These are phyloP conservation scores for Taurulus bubalis DNA, from an alignment of 2,113 vertebrate species.

Conservation along the genomic window DNA sequence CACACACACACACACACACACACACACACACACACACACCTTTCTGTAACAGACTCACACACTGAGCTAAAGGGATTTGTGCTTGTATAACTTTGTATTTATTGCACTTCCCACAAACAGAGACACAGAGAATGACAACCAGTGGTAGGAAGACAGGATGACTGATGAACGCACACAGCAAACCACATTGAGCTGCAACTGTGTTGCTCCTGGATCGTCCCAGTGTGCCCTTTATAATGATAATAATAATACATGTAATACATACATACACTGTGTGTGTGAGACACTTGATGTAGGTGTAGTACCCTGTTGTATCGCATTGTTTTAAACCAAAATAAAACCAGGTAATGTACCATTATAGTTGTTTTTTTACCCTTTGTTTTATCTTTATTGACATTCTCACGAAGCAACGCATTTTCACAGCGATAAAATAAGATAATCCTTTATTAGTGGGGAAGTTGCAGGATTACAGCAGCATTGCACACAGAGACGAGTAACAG, in stretches of 20 bases:
- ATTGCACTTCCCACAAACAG: not conserved
- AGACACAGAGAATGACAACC: not conserved
- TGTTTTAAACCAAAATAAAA: not conserved
- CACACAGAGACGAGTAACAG: too few species aligned
- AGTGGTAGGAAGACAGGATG: not conserved
- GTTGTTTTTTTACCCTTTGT: not conserved
- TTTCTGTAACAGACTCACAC: constrained; percentile 6
- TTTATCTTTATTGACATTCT: not conserved
- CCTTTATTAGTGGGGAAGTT: too few species aligned
- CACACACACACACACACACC: not conserved
- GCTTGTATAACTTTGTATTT: not conserved
- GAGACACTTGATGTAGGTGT: not conserved
- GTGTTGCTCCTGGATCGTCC: not conserved
- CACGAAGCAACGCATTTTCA: too few species aligned
- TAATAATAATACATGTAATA: not conserved
- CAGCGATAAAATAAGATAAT: too few species aligned
- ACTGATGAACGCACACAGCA: constrained; percentile 1
- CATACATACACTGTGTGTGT: not conserved
- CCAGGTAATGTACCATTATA: not conserved
- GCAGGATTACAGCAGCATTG: too few species aligned
- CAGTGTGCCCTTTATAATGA: not conserved
- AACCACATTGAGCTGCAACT: not conserved
- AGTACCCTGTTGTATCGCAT: too few species aligned
- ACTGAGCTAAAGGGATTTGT: constrained; percentile 25
- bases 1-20: constrained; percentile 6